These are phyloP conservation scores for Mimumesa dahlbomi DNA, from an alignment of 2,888 invertebrate species.

Conservation along the genomic window DNA sequence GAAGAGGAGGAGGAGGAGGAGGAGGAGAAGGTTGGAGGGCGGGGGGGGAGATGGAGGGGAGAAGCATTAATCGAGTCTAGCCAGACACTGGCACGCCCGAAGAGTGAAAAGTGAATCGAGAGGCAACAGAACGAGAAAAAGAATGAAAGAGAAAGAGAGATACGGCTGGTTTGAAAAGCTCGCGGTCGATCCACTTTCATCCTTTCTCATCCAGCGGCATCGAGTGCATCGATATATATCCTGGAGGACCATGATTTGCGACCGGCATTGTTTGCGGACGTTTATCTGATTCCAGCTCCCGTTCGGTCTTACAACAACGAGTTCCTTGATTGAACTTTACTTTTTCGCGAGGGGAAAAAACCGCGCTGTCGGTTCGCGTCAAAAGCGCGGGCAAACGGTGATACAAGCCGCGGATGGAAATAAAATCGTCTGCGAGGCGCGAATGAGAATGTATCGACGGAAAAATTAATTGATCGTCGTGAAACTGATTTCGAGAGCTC, in stretches of 20 bases:
- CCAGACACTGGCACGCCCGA: slow-evolving; percentile 16
- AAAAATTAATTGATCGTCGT: too few species aligned
- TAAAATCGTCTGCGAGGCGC: too few species aligned
- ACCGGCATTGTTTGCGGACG: slow-evolving; percentile 56
- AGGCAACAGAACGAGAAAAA: not conserved
- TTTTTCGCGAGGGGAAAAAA: slow-evolving; percentile 9
- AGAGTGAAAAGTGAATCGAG: slow-evolving; percentile 23
- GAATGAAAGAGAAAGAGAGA: slow-evolving; percentile 15
- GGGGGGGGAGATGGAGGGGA: not conserved
- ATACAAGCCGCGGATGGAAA: too few species aligned
- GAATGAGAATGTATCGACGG: too few species aligned
- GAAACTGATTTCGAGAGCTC: too few species aligned
- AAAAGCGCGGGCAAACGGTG: too few species aligned
- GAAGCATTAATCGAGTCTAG: slow-evolving; percentile 50
- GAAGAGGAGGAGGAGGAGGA: too few species aligned
- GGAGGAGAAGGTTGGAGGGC: not conserved
- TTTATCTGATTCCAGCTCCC: slow-evolving; percentile 58
- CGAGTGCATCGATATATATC: slow-evolving; percentile 60
- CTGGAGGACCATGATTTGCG: slow-evolving; percentile 53
- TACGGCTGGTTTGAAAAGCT: slow-evolving; percentile 42
- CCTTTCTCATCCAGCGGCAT: slow-evolving; percentile 55
- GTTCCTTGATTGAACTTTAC: slow-evolving; percentile 53
- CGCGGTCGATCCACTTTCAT: slow-evolving; percentile 59
- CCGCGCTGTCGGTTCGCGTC: too few species aligned
- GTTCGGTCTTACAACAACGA: slow-evolving; percentile 47